phyloP scores from a whole-genome alignment of 2,888 invertebrate species.

The Pyrochroa serraticornis region DNA sequence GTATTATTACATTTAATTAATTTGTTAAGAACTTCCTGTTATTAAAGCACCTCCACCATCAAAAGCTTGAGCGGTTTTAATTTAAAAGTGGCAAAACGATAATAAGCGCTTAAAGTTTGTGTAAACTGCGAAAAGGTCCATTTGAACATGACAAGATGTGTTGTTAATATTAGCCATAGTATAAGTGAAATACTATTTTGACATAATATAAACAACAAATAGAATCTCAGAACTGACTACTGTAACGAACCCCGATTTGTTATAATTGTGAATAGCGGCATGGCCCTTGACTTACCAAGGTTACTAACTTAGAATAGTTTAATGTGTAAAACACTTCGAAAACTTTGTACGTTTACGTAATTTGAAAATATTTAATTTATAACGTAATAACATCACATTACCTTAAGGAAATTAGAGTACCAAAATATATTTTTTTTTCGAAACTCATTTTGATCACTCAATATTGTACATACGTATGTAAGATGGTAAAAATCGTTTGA shows the following conservation, averaged over 20 bases:
- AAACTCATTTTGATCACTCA: slow-evolving; percentile 26
- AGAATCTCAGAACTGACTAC: slow-evolving; percentile 38
- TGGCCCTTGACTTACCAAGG: slow-evolving; percentile 51
- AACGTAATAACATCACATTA: slow-evolving; percentile 35
- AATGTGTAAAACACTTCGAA: slow-evolving; percentile 50
- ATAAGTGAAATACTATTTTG: slow-evolving; percentile 18
- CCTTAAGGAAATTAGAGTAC: slow-evolving; percentile 10
- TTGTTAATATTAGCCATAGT: background rate
- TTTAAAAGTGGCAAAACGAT: slow-evolving; percentile 15
- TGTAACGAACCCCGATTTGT: slow-evolving; percentile 40
- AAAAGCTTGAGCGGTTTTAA: slow-evolving; percentile 14
- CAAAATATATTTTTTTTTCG: background rate
- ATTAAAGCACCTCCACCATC: too few relatives aligned
- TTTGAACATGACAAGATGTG: slow-evolving; percentile 7
- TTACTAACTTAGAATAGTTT: slow-evolving; percentile 49
- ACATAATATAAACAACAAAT: slow-evolving; percentile 25
- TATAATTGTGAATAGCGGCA: slow-evolving; percentile 61
- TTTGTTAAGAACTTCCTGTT: slow-evolving; percentile 1
- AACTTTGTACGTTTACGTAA: slow-evolving; percentile 42
- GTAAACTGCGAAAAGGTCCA: background rate
- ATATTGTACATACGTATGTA: slow-evolving; percentile 39
- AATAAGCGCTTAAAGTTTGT: slow-evolving; percentile 10
- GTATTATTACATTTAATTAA: slow-evolving; percentile 15
- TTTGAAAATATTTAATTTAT: slow-evolving; percentile 46
- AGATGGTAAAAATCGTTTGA: slow-evolving; percentile 22